Conservation (phyloP, 2,888 invertebrate genomes). For the Chorisops tibialis region DNA sequence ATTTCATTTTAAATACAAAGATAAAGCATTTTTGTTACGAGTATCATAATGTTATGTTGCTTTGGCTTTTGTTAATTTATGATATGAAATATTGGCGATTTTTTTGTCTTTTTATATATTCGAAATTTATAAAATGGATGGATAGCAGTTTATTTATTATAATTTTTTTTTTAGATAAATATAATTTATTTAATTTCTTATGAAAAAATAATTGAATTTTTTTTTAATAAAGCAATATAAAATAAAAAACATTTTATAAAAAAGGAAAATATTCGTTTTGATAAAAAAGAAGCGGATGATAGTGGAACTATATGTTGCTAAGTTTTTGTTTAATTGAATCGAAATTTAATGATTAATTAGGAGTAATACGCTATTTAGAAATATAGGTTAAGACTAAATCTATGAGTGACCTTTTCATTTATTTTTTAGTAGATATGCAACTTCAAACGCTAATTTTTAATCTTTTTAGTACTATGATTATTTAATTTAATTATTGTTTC, state of each 20-base stretch:
- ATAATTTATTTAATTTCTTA: not conserved
- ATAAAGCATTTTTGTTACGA: constrained; percentile 11
- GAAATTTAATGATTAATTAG: not conserved
- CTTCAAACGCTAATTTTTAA: too few species aligned
- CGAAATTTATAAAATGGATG: constrained; percentile 22
- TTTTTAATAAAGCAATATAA: too few species aligned
- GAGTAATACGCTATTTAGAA: not conserved
- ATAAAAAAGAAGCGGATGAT: not conserved
- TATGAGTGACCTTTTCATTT: too few species aligned
- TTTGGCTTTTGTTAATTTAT: constrained; percentile 8
- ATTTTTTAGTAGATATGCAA: too few species aligned
- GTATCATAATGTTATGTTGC: not conserved
- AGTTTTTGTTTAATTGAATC: not conserved
- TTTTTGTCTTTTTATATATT: not conserved
- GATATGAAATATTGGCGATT: constrained; percentile 20
- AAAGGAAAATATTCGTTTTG: too few species aligned
- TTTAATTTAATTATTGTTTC: too few species aligned
- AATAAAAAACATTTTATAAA: not conserved
- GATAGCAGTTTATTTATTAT: constrained; percentile 13
- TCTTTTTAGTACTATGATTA: too few species aligned
- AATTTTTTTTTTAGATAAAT: not conserved
- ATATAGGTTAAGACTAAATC: not conserved
- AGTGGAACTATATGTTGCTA: not conserved
- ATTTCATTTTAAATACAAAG: constrained; percentile 7
- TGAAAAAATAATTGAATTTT: too few species aligned